Percentiles rank a stretch among this genome's conserved stretches.
Conservation (phyloP, 2,113 vertebrate species). For the Recurvirostra avosetta region DNA sequence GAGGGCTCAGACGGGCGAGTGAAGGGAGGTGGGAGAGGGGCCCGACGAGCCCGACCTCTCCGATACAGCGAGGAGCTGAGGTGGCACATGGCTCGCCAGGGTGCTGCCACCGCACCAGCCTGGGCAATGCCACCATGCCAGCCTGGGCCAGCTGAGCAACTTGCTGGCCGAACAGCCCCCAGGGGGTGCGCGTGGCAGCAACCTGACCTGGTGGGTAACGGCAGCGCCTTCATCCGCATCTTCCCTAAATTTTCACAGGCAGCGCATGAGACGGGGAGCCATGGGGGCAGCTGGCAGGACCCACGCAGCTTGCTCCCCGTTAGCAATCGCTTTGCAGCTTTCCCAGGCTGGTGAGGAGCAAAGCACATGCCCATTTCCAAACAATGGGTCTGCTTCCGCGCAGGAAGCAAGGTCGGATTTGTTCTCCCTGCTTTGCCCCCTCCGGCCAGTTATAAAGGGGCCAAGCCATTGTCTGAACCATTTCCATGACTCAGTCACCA, state of each 20-base stretch:
- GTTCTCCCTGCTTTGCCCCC: constrained; percentile 60
- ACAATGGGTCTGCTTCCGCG: constrained; percentile 70
- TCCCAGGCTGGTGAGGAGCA: constrained; percentile 46
- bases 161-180: fast-evolving
- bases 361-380: constrained; percentile 17
- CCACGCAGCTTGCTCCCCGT: background rate
- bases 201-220: fast-evolving
- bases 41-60: background rate
- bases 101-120: background rate
- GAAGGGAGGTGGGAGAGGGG: background rate
- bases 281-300: constrained; percentile 12
- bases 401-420: constrained; percentile 64
- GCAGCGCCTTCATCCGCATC: fast-evolving
- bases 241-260: background rate
- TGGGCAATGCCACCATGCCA: background rate
- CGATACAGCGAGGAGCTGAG: background rate
- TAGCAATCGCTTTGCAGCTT: background rate
- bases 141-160: background rate
- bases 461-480: constrained; percentile 64
- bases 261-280: background rate
- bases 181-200: fast-evolving
- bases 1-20: background rate
- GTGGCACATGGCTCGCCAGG: background rate
- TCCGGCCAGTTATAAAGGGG: constrained; percentile 42
- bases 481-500: constrained; percentile 61